Evolutionary conservation across 2,113 vertebrate species (phyloP).

Genomic region (Caretta caretta): DNA sequence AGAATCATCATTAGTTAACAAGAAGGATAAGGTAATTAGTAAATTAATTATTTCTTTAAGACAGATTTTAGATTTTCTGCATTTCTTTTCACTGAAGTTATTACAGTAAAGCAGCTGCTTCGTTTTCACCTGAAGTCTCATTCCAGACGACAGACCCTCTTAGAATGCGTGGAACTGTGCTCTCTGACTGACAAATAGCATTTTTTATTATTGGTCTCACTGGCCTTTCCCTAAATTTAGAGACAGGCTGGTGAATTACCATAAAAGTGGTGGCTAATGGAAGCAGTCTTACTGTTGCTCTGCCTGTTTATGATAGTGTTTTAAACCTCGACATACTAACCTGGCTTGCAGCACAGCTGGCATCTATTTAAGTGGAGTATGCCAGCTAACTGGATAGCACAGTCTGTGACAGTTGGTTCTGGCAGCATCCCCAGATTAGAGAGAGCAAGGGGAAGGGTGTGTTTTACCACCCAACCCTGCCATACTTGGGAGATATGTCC

Average conservation of each 20-base stretch:
- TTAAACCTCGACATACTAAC: neutral
- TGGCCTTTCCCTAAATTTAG: neutral
- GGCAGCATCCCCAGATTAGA: neutral
- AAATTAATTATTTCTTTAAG: neutral
- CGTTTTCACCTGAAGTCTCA: neutral
- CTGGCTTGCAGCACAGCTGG: neutral
- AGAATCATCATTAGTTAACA: neutral
- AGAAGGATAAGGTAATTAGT: rapidly evolving
- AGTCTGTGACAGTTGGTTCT: neutral
- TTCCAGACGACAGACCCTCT: neutral
- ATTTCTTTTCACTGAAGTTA: rapidly evolving
- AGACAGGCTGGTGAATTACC: neutral
- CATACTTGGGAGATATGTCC: neutral
- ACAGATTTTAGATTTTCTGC: neutral
- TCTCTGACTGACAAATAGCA: neutral
- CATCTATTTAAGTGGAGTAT: neutral
- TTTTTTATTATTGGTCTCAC: neutral
- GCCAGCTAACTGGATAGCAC: neutral
- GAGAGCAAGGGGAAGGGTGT: neutral
- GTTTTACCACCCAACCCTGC: neutral
- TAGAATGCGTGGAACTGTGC: neutral
- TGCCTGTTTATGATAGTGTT: neutral
- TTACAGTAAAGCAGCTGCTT: neutral
- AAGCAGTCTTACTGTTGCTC: neutral
- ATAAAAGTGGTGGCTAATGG: neutral